Base-by-base conservation (phyloP, 1,140 invertebrate species). In the Scaptodrosophila lebanonensis region DNA sequence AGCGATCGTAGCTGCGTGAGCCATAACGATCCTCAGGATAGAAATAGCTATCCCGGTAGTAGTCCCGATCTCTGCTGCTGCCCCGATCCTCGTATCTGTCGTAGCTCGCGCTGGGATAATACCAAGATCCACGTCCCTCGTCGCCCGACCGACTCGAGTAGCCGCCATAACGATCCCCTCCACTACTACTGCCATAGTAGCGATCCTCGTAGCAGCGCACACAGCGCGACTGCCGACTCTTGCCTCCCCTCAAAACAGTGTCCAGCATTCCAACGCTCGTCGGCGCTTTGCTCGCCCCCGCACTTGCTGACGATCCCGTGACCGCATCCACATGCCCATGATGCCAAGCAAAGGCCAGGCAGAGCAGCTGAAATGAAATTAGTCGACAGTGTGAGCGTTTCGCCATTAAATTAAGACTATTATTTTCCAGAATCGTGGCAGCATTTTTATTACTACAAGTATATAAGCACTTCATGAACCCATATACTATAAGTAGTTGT, bases 161-260 rank as follows among this genome's bases (percentile, higher is more conserved):
- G 11, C 62, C 40, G 22, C 76, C 75, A 33, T 13, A n/a, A 33
- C 32, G 8, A n/a, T n/a, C n/a, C n/a, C n/a, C n/a, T n/a, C n/a
- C n/a, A n/a, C n/a, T n/a, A 13, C 32, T 33, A 11, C 9, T n/a
- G 1, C 75, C 59, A 6, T 73, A 82, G 11, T 72, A 67, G 1
- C 83, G 77, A 49, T 86, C 84, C 58, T 86, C 84, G 17, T 86
- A 86, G 62, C 84, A 86, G 25, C 84, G 66, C 12, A 86, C 84
- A 39, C 84, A 86, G 1, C 84, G 59, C 6, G 84, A 86, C 40
- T 86, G 84, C 1, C 84, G 68, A 27, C 75, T 83, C 51, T 86
- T 86, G 3, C 52, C 45, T 32, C 67, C 71, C 2, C 45, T 58
- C 2, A 65, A 38, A 32, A 70, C 69, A 0, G 68, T 58, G 29